Conservation (phyloP, 1,140 invertebrate species). For the Scaptomyza graminum region DNA sequence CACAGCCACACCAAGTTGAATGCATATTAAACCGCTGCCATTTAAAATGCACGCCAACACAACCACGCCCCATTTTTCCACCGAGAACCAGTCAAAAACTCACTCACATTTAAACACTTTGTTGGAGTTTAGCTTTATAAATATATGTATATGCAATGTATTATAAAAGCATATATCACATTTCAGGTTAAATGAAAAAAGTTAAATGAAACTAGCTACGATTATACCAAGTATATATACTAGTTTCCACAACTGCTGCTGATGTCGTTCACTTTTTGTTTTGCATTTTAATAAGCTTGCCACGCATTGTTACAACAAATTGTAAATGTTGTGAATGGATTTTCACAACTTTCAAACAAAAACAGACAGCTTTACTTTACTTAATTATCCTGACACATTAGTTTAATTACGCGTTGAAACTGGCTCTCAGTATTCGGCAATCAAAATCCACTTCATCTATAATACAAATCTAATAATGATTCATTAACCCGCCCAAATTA, state of each 20-base stretch:
- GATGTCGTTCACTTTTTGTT: conserved; percentile 4
- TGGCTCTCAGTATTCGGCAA: background rate
- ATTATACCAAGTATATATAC: too few relatives aligned
- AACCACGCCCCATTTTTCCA: conserved; percentile 1
- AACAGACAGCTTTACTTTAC: background rate
- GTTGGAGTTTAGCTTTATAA: conserved; percentile 39
- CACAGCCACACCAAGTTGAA: conserved; percentile 3
- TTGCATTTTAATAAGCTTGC: conserved; percentile 20
- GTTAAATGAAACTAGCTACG: conserved; percentile 39
- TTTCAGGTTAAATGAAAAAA: conserved; percentile 45
- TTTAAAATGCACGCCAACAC: conserved; percentile 41
- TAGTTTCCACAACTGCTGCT: conserved; percentile 39
- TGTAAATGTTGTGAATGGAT: background rate
- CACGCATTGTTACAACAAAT: background rate
- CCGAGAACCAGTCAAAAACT: conserved; percentile 1
- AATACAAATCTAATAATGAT: too few relatives aligned
- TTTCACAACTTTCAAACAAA: background rate
- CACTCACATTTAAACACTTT: conserved; percentile 11
- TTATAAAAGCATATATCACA: background rate
- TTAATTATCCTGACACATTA: background rate
- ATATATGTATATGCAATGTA: background rate
- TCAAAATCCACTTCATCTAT: background rate
- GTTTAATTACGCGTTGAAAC: too few relatives aligned
- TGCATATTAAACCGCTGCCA: conserved; percentile 35
- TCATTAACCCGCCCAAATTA: background rate